Conservation (phyloP, 2,113 vertebrate genomes). For the Madoqua kirkii region DNA sequence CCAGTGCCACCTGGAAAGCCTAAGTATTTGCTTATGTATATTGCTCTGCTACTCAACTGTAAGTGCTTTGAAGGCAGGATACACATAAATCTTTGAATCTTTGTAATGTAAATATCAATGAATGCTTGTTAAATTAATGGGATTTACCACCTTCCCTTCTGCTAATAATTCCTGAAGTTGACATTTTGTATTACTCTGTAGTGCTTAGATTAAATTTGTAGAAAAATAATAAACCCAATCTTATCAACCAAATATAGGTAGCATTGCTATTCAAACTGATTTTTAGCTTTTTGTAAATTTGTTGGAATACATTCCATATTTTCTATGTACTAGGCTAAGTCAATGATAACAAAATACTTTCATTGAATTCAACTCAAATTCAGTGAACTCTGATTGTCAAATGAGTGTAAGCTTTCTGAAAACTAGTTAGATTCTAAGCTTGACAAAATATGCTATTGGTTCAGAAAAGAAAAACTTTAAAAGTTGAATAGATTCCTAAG, state of each 20-base stretch:
- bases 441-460: background rate
- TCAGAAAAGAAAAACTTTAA: background rate
- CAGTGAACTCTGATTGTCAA: background rate
- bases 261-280: background rate
- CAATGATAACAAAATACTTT: background rate
- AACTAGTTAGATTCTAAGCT: background rate
- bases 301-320: background rate
- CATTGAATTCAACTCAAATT: background rate
- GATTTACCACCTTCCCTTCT: background rate
- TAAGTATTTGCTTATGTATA: background rate
- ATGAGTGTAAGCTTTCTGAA: background rate
- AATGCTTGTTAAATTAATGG: background rate
- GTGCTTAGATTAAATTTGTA: background rate
- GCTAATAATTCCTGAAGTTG: background rate
- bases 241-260: background rate
- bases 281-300: constrained; percentile 1
- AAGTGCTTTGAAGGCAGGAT: background rate
- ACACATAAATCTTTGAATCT: background rate
- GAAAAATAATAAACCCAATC: background rate
- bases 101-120: background rate
- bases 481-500: background rate
- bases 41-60: background rate
- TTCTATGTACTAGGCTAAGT: background rate
- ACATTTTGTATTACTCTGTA: background rate
- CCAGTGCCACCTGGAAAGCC: background rate